Conservation (phyloP, 2,797 vertebrate genomes). For the Lepus oiostolus region DNA sequence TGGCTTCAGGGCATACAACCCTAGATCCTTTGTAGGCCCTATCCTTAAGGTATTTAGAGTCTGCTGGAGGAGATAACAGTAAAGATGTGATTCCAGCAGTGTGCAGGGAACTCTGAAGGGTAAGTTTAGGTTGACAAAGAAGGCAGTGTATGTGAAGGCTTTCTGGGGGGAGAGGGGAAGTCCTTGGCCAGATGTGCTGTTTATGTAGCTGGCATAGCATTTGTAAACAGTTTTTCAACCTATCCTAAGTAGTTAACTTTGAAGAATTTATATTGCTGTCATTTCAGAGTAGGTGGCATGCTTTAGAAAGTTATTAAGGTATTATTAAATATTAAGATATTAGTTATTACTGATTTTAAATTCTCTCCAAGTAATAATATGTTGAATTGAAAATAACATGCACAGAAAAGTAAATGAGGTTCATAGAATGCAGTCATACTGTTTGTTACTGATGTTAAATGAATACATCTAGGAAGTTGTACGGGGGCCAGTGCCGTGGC, state of each 20-base stretch:
- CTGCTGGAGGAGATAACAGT: neutral
- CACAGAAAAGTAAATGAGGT: slow-evolving; percentile 23
- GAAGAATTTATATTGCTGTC: neutral
- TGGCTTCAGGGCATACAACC: neutral
- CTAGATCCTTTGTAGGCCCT: neutral
- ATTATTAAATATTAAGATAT: neutral
- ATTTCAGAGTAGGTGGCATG: slow-evolving; percentile 11
- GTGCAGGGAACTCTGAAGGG: neutral
- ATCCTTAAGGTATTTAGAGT: neutral
- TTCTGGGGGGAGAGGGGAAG: neutral
- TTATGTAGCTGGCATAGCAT: neutral
- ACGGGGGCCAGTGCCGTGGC: no score
- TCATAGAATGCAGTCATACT: neutral
- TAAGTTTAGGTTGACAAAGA: neutral
- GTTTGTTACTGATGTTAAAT: neutral
- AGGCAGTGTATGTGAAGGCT: neutral
- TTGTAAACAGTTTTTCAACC: slow-evolving; percentile 16
- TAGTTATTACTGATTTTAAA: slow-evolving; percentile 41
- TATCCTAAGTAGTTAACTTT: neutral
- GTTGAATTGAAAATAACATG: slow-evolving; percentile 23
- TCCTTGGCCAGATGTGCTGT: neutral
- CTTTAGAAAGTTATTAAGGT: neutral
- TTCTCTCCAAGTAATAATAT: neutral
- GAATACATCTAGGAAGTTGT: neutral
- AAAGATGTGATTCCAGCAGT: neutral